A percentile compares a stretch with the other conserved stretches of the same genome.
phyloP scores from a whole-genome alignment of 2,113 vertebrate genomes.

The Eudorcas thomsonii region DNA sequence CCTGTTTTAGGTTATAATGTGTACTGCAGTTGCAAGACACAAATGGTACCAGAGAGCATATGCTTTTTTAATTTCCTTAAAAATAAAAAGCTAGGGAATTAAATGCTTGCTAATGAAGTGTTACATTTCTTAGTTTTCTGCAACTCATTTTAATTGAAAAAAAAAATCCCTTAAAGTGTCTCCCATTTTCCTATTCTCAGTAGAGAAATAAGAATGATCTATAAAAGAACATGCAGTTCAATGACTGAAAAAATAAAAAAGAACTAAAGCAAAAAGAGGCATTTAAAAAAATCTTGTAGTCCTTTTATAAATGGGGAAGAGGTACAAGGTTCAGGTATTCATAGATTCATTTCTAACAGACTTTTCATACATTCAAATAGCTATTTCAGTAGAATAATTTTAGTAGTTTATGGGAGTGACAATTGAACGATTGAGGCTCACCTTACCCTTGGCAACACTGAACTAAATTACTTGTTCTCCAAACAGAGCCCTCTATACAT shows the following conservation, averaged over 20 bases:
- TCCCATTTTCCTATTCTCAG: conserved; percentile 57
- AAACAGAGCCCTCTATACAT: not conserved
- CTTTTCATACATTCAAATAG: not conserved
- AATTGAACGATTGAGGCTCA: conserved; percentile 42
- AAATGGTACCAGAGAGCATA: conserved; percentile 63
- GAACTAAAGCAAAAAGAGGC: not conserved
- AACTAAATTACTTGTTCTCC: conserved; percentile 36
- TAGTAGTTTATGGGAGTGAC: not conserved
- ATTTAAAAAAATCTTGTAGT: not conserved
- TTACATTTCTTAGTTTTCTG: conserved; percentile 73
- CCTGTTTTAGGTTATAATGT: conserved; percentile 51
- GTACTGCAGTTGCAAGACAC: conserved; percentile 48
- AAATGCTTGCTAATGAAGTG: conserved; percentile 70
- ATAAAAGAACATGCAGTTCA: conserved; percentile 32
- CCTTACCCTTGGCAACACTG: not conserved
- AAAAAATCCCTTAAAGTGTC: conserved; percentile 47
- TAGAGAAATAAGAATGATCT: conserved; percentile 62
- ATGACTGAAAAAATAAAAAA: not conserved
- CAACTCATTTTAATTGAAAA: conserved; percentile 69
- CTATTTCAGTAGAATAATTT: conserved; percentile 9
- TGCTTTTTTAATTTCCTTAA: conserved; percentile 70
- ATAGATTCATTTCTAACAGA: conserved; percentile 33
- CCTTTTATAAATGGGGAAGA: not conserved
- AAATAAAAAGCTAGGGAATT: conserved; percentile 69
- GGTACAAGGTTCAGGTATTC: not conserved